A percentile compares a stretch with the other conserved stretches of the same genome.
phyloP scores from a whole-genome alignment of 1,140 invertebrate genomes.

The Trinorchestia longiramus region DNA sequence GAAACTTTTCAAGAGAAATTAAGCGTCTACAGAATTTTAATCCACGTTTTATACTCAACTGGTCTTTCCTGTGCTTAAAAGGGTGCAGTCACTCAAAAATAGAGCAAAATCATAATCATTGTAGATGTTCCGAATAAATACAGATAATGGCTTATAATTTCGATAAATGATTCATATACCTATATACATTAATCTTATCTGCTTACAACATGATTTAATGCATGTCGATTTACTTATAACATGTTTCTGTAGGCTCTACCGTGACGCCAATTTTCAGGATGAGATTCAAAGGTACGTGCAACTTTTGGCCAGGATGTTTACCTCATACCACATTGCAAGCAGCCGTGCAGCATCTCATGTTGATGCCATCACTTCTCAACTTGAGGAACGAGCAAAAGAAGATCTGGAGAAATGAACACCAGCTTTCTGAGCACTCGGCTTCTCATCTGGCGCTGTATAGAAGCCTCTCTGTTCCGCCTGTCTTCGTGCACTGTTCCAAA shows the following conservation, averaged over 20 bases:
- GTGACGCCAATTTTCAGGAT: too few relatives aligned
- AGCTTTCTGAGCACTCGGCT: neutral
- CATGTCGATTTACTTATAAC: neutral
- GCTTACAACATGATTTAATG: neutral
- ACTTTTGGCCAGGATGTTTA: too few relatives aligned
- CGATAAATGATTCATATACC: neutral
- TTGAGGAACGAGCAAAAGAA: neutral
- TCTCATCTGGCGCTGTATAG: neutral
- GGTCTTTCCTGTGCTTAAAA: neutral
- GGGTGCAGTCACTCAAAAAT: neutral
- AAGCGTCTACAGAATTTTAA: neutral
- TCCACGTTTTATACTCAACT: neutral
- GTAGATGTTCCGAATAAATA: neutral
- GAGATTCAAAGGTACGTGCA: too few relatives aligned
- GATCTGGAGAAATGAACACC: neutral
- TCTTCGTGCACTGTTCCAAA: slow-evolving; percentile 1
- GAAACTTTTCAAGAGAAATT: too few relatives aligned
- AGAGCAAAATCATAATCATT: neutral
- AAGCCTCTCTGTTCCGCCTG: neutral
- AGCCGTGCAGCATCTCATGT: too few relatives aligned
- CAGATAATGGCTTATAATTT: neutral
- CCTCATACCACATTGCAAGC: too few relatives aligned
- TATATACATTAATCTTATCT: neutral
- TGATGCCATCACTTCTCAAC: neutral
- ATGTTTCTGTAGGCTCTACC: neutral